phyloP scores from a whole-genome alignment of 2,797 vertebrate genomes.

The Sebastes cheni region DNA sequence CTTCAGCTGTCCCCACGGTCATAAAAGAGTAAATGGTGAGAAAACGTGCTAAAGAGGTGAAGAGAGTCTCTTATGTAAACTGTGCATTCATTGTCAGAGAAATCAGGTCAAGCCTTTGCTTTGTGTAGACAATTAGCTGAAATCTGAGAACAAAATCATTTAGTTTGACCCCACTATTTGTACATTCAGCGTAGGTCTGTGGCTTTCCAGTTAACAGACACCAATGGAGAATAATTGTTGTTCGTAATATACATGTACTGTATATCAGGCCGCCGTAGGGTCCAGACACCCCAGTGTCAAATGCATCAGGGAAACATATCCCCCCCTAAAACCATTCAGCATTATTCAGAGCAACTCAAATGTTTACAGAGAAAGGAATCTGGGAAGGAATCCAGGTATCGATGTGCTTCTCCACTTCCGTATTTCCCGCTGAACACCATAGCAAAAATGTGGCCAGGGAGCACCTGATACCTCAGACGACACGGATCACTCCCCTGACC shows the following conservation, averaged over 20 bases:
- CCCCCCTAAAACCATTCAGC: not conserved
- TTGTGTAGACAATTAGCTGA: constrained; percentile 14
- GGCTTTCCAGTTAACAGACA: not conserved
- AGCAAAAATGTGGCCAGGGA: constrained; percentile 44
- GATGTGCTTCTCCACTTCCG: constrained; percentile 1
- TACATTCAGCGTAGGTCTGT: not conserved
- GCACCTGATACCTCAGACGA: constrained; percentile 25
- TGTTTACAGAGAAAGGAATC: constrained; percentile 31
- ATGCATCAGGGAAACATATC: constrained; percentile 20
- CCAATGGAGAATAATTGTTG: not conserved
- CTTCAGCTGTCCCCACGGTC: not conserved
- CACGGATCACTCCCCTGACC: constrained; percentile 32
- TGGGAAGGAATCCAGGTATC: constrained; percentile 23
- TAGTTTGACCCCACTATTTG: not conserved
- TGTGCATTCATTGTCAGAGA: constrained; percentile 34
- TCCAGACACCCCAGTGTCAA: not conserved
- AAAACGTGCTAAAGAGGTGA: constrained; percentile 13
- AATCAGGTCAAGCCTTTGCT: constrained; percentile 32
- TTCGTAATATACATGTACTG: not conserved
- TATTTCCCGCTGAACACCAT: constrained; percentile 27
- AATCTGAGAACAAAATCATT: not conserved
- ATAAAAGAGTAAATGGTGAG: constrained; percentile 20
- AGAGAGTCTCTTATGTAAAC: constrained; percentile 36
- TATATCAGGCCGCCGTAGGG: not conserved
- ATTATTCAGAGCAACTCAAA: constrained; percentile 12